phyloP scores from a whole-genome alignment of 1,140 invertebrate species.

The Gyrodactylus salaris region DNA sequence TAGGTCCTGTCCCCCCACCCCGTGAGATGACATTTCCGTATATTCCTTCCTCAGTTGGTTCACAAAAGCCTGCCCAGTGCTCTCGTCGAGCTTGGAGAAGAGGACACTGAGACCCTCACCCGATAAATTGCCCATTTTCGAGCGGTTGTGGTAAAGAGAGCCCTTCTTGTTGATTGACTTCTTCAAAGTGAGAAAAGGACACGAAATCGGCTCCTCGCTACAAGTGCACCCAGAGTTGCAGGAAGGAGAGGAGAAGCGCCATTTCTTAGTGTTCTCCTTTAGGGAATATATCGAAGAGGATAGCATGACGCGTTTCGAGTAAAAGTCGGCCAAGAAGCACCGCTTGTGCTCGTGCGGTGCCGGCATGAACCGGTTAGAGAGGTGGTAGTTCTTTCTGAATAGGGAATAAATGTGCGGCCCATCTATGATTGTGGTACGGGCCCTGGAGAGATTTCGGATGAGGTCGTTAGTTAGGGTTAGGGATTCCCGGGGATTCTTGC shows the following conservation, averaged over 20 bases:
- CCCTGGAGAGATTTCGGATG: too few relatives aligned
- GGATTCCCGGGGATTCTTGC: too few relatives aligned
- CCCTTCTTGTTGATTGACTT: not conserved
- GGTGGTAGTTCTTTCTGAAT: not conserved
- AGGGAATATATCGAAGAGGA: not conserved
- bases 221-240: not conserved
- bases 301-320: not conserved
- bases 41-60: not conserved
- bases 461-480: too few relatives aligned
- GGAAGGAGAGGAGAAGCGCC: not conserved
- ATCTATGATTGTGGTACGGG: not conserved
- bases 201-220: not conserved
- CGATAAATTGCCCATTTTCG: not conserved
- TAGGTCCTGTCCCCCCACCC: too few relatives aligned
- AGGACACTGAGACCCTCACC: not conserved
- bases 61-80: not conserved
- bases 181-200: not conserved
- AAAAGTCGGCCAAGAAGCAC: not conserved
- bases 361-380: not conserved
- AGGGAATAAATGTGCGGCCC: not conserved
- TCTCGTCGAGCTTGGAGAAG: not conserved
- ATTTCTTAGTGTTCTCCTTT: not conserved
- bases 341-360: not conserved
- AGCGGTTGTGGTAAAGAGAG: not conserved
- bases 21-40: too few relatives aligned